phyloP scores from a whole-genome alignment of 1,140 invertebrate species.

The Hydropsyche tenuis region DNA sequence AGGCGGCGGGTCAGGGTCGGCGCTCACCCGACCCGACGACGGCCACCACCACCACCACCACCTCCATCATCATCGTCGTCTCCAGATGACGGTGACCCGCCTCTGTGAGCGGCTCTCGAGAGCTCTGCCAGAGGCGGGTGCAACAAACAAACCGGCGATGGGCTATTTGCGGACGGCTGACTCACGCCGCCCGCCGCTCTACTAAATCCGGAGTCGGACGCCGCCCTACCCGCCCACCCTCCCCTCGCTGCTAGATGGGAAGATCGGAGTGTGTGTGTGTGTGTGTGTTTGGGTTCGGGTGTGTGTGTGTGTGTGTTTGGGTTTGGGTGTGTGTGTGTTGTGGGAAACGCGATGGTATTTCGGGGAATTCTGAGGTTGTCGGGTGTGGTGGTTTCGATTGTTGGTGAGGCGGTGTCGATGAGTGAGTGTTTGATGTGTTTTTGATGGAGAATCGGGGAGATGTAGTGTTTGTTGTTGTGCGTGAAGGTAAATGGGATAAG shows the following conservation, averaged over 20 bases:
- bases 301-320: too few species aligned
- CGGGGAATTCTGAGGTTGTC: too few species aligned
- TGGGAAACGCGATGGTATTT: too few species aligned
- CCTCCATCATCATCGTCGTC: not conserved
- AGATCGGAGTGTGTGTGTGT: too few species aligned
- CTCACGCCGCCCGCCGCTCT: slow-evolving; percentile 16
- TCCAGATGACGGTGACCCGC: not conserved
- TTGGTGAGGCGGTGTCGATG: too few species aligned
- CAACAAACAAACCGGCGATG: slow-evolving; percentile 39
- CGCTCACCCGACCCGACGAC: not conserved
- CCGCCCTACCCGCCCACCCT: not conserved
- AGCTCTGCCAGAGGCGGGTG: slow-evolving; percentile 15
- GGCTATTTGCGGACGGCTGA: slow-evolving; percentile 39
- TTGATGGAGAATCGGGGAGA: too few species aligned
- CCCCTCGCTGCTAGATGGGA: slow-evolving; percentile 23
- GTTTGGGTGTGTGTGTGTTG: too few species aligned
- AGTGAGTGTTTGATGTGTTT: too few species aligned
- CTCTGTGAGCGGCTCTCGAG: not conserved
- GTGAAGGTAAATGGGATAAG: too few species aligned
- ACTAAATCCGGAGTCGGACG: slow-evolving; percentile 39
- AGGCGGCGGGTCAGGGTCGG: not conserved
- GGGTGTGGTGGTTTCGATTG: too few species aligned
- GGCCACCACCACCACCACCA: not conserved
- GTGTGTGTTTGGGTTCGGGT: too few species aligned
- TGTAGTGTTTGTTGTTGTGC: too few species aligned